These are phyloP conservation scores for Protobothrops mucrosquamatus DNA, from an alignment of 2,113 vertebrate species.

Conservation along the genomic window DNA sequence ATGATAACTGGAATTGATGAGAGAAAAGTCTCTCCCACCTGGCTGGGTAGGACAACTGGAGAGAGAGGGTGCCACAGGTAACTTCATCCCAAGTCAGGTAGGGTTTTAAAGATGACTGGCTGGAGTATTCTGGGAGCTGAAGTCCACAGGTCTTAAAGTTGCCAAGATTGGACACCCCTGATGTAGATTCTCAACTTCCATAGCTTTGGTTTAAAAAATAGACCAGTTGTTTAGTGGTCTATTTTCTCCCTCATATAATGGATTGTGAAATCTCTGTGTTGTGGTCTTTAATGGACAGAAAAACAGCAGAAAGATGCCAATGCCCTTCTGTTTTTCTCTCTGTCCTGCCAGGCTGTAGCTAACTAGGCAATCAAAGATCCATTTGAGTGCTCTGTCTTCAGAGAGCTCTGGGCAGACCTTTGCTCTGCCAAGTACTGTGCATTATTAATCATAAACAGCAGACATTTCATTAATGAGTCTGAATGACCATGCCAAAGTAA, in stretches of 20 bases:
- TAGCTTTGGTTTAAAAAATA: not conserved
- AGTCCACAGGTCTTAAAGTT: not conserved
- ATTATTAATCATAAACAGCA: not conserved
- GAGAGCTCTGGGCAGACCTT: not conserved
- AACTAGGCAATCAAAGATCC: not conserved
- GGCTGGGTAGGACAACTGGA: not conserved
- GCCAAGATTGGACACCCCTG: not conserved
- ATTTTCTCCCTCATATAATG: not conserved
- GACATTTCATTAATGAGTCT: constrained; percentile 2
- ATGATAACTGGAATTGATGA: not conserved
- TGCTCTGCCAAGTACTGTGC: not conserved
- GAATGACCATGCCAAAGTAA: not conserved
- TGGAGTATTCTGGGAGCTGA: not conserved
- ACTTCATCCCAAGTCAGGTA: not conserved
- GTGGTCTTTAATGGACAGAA: not conserved
- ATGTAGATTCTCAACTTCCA: not conserved
- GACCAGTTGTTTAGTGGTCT: not conserved
- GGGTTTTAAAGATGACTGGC: not conserved
- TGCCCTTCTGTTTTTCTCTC: not conserved
- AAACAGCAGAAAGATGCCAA: not conserved
- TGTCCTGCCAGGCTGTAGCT: not conserved
- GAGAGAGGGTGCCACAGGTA: not conserved
- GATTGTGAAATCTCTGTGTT: not conserved
- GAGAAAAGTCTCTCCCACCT: not conserved
- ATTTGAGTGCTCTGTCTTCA: not conserved